Base-by-base conservation (phyloP, 1,140 invertebrate genomes). In the Oryctes rhinoceros region DNA sequence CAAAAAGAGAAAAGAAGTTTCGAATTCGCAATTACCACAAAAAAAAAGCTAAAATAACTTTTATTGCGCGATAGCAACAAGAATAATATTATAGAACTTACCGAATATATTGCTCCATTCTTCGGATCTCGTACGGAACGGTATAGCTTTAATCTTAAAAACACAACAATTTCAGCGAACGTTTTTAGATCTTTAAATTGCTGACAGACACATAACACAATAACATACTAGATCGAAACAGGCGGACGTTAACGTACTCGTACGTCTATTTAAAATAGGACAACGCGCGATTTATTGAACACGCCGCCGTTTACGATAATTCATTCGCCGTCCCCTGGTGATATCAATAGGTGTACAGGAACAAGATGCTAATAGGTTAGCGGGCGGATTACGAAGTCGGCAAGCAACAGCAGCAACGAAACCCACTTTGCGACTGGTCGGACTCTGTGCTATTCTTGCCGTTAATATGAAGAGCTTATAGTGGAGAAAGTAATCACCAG, bases 381-480 rank as follows among this genome's bases (percentile, higher is more conserved):
- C 18, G 18, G 18, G 53, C 53, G n/a, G 53, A 59, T 59, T 59
- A 18, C 53, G 53, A 59, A n/a, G 53, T 59, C 53, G 53, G 15
- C 53, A 59, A 59, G 15, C 18, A 59, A 59, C 53, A 59, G 53
- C 53, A 59, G 53, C 53, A 59, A 59, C 53, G 53, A 59, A 59
- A 59, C 18, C 53, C 53, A 59, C 53, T 59, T 59, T 59, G 53
- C 53, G 53, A 59, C 53, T 59, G 53, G 53, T 59, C 53, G 53
- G 6, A 18, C 53, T 59, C 18, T 18, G 53, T 15, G 53, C 18
- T 59, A 59, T 59, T 59, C 15, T 59, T 59, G 53, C 15, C 53
- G 53, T 59, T 59, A 59, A 59, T 59, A 59, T 59, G 53, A 59
- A 59, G 53, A 59, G 15, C 53, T 59, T 59, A 59, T 59, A 59